Conservation (phyloP, 2,797 vertebrate genomes). For the Hippocampus kuda region DNA sequence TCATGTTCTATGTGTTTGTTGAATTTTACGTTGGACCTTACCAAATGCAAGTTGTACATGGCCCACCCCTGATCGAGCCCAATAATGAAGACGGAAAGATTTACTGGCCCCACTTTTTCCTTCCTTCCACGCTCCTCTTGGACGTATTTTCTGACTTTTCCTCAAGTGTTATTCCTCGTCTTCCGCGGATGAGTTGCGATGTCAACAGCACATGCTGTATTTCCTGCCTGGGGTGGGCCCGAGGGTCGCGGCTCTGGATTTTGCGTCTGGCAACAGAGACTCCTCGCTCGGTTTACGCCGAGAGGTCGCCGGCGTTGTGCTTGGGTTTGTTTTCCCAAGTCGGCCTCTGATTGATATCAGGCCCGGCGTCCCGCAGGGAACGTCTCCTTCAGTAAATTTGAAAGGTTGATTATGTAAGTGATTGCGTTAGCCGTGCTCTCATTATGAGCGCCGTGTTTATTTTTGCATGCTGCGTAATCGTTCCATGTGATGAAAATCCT, state of each 20-base stretch:
- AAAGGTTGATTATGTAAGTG: conserved; percentile 47
- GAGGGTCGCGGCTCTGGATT: conserved; percentile 36
- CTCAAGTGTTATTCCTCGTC: conserved; percentile 55
- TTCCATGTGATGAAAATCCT: background rate
- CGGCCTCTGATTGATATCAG: conserved; percentile 47
- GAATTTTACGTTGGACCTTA: background rate
- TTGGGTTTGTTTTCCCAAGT: conserved; percentile 58
- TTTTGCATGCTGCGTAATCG: conserved; percentile 25
- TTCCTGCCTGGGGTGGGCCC: conserved; percentile 38
- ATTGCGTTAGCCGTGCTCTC: conserved; percentile 45
- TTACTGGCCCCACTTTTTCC: background rate
- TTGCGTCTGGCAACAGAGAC: conserved; percentile 48
- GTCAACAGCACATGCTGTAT: conserved; percentile 48
- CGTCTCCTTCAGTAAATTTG: conserved; percentile 33
- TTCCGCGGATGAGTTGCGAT: conserved; percentile 49
- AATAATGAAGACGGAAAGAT: background rate
- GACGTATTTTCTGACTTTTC: conserved; percentile 17
- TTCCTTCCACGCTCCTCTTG: background rate
- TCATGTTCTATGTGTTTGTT: background rate
- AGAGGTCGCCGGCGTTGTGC: conserved; percentile 51
- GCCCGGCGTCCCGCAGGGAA: conserved; percentile 29
- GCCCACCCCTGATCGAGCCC: background rate
- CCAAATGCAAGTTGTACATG: background rate
- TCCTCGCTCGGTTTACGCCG: conserved; percentile 45
- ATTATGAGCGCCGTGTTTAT: conserved; percentile 43